A percentile compares a stretch with the other conserved stretches of the same genome.
Conservation (phyloP, 2,888 invertebrate genomes). For the Parelbella ahira region DNA sequence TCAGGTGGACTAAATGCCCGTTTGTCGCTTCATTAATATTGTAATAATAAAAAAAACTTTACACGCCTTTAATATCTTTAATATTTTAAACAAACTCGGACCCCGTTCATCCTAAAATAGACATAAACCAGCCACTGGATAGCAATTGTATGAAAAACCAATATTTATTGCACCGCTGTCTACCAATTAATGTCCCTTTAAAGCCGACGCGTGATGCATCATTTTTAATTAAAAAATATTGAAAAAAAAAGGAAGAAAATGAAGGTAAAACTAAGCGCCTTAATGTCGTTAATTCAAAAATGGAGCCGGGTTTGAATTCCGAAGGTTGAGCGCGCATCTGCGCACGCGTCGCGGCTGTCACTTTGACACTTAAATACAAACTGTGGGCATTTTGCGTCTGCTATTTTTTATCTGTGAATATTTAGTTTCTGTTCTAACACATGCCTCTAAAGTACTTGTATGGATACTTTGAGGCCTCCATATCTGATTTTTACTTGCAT, state of each 20-base stretch:
- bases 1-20: too few species aligned
- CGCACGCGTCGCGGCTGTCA: constrained; percentile 58
- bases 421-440: too few species aligned
- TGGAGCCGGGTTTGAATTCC: constrained; percentile 42
- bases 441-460: too few species aligned
- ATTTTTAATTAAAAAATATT: constrained; percentile 26
- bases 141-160: constrained; percentile 21
- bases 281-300: constrained; percentile 31
- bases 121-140: constrained; percentile 14
- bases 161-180: constrained; percentile 21
- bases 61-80: too few species aligned
- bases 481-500: constrained; percentile 1
- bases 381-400: background rate
- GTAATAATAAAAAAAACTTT: too few species aligned
- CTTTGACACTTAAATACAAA: constrained; percentile 55
- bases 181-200: constrained; percentile 23
- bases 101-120: constrained; percentile 21
- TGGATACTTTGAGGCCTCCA: background rate
- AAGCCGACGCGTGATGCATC: constrained; percentile 25
- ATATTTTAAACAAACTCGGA: constrained; percentile 18
- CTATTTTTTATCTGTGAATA: background rate
- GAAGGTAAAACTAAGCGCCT: constrained; percentile 25
- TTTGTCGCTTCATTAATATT: too few species aligned
- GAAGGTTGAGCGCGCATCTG: constrained; percentile 51
- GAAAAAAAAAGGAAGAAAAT: constrained; percentile 15